Evolutionary conservation across 2,888 invertebrate genomes (phyloP), one percentile per base, ranked within the genome.

Genomic region (Leptinotarsa rubiginosa): DNA sequence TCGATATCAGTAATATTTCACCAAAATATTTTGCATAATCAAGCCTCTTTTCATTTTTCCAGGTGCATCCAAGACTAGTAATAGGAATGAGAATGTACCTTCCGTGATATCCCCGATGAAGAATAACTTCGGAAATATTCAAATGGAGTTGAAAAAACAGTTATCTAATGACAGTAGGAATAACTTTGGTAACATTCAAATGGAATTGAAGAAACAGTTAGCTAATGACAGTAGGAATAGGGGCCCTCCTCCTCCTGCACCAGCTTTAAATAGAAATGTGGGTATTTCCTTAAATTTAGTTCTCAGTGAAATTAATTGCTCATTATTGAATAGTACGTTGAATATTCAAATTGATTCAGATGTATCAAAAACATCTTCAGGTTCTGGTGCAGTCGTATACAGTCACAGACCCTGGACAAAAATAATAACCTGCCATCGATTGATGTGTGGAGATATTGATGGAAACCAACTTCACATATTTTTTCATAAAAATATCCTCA

Each of bases 171-270:
- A 78, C 52, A 85, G 87, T 72, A 84, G 82, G 75, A 85, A 83
- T 78, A 84, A 83, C 78, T 84, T 84, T 73, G 82, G 73, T 75
- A 85, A 82, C 77, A 84, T 87, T 72, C 87, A 87, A 76, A 84
- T 83, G 72, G 87, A 87, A 81, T 79, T 88, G 77, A 86, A 86
- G 78, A 86, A 86, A 78, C 87, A 87, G 80, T 80, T 88, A 81
- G 85, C 88, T 22, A 81, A 73, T 77, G 77, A 79, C 62, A 85
- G 87, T 72, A 88, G 87, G 79, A 90, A 90, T 79, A 90, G 95
- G 82, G 95, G 95, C 64, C 95, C 96, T 47, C 96, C 96, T 47
- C 96, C 96, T 15, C 92, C 93, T 68, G 92, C 94, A 84, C 92
- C 93, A 72, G 92, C 94, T 84, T 92, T 93, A 70, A 90, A 90